Evolutionary conservation across 2,113 vertebrate species (phyloP), one percentile per base, ranked within the genome.

Genomic region (Protomyctophum bolini): DNA sequence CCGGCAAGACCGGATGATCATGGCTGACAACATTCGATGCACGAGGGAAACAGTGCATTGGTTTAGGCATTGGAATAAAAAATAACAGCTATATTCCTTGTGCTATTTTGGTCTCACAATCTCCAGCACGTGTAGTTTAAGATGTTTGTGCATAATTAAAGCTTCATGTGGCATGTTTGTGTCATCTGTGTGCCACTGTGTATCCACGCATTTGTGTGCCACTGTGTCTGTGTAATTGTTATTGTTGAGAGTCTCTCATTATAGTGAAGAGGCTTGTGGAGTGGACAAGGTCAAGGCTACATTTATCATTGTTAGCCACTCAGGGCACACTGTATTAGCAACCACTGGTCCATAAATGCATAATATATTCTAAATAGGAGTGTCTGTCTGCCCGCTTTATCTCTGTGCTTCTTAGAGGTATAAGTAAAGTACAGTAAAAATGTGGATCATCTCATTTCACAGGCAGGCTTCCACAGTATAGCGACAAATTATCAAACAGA

Each of bases 281-380:
- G 69, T 77, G 76, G 76, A 66, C 83, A 85, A 90, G 83, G 83
- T 87, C 85, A 76, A 73, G 67, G 60, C 81, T 74, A 59, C 76
- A 57, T 83, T 70, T 64, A 86, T 87, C 80, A 84, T 76, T 47
- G 14, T 73, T 73, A 66, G 74, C 61, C 48, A 7, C 72, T 59
- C 47, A 15, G 70, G 72, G 61, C 61, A 5, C 48, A 41, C 58
- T 6, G 72, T 15, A 49, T 57, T 51, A 68, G 73, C 63, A 21
- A 41, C 3, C 21, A 33, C 49, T 57, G 41, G 8, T 29, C 63
- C 21, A 0, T n/a, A 56, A 62, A 49, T 11, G 28, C 14, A 55
- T 52, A 58, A 55, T 52, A 58, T 33, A n/a, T 63, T 45, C 4
- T 1, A 14, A 75, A 61, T 63, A 60, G 76, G 41, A 76, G 72